These are phyloP conservation scores for Chloropsis hardwickii DNA, from an alignment of 2,113 vertebrate species.

Conservation along the genomic window DNA sequence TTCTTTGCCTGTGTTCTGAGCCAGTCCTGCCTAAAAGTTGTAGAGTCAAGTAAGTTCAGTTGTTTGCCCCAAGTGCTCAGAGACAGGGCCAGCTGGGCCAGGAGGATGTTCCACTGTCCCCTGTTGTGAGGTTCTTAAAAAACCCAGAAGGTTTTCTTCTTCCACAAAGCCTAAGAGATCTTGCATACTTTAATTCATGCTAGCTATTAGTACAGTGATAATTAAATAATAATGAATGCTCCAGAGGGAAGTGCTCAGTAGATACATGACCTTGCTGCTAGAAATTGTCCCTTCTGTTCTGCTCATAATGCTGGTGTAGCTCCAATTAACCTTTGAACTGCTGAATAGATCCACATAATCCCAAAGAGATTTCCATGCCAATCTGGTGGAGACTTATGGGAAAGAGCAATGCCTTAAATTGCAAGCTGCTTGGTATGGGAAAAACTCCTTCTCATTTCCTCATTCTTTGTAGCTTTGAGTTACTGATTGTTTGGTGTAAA, in stretches of 20 bases:
- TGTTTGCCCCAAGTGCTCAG: neutral
- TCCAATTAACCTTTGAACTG: slow-evolving; percentile 20
- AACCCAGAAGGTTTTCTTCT: neutral
- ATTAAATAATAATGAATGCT: slow-evolving; percentile 26
- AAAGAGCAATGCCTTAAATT: neutral
- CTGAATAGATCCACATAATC: neutral
- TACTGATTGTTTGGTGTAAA: neutral
- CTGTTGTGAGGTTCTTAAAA: neutral
- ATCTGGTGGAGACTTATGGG: neutral
- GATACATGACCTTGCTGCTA: neutral
- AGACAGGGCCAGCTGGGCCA: neutral
- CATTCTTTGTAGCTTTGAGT: slow-evolving; percentile 4
- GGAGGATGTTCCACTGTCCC: neutral
- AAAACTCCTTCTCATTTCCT: neutral
- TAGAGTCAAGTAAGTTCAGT: neutral
- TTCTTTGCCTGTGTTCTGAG: neutral
- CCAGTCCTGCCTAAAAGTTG: neutral
- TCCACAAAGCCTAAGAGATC: neutral
- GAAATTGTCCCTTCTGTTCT: neutral
- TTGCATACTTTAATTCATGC: neutral
- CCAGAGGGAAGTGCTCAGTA: neutral
- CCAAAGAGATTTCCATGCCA: neutral
- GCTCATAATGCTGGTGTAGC: neutral
- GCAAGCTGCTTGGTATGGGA: neutral
- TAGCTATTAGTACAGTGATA: neutral